These are phyloP conservation scores for Penaeus chinensis DNA, from an alignment of 1,140 invertebrate genomes.

Conservation along the genomic window DNA sequence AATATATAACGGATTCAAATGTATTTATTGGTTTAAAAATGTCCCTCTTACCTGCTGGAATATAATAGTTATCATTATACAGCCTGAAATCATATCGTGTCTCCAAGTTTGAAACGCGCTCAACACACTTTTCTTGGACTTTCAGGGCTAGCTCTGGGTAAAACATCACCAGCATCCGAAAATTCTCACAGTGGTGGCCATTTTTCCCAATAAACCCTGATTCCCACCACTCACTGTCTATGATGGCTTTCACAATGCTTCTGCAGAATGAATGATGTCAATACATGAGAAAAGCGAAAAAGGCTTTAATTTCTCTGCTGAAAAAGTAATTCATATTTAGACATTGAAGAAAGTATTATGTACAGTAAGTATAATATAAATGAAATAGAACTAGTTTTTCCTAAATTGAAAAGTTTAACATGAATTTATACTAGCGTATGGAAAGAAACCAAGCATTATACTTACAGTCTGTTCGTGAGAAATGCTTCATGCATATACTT, in stretches of 20 bases:
- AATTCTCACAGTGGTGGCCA: slow-evolving; percentile 38
- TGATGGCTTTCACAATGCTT: slow-evolving; percentile 26
- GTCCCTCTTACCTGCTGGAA: not conserved
- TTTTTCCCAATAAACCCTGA: slow-evolving; percentile 32
- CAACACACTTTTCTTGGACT: slow-evolving; percentile 38
- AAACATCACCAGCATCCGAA: not conserved
- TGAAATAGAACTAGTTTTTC: no score
- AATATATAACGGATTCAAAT: no score
- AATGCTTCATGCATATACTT: slow-evolving; percentile 46
- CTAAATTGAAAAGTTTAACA: not conserved
- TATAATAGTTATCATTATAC: slow-evolving; percentile 46
- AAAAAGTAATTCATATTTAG: not conserved
- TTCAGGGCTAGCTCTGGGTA: slow-evolving; percentile 15
- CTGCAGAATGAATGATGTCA: not conserved
- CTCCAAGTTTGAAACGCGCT: not conserved
- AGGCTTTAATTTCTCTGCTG: no score
- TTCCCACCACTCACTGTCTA: slow-evolving; percentile 45
- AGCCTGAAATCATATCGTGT: slow-evolving; percentile 39
- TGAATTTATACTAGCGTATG: not conserved
- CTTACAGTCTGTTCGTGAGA: slow-evolving; percentile 33
- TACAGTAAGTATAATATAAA: no score
- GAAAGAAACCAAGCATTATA: not conserved
- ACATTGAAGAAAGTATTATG: not conserved
- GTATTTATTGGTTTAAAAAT: not conserved
- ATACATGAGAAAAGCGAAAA: not conserved